Conservation (phyloP, 2,888 invertebrate species). For the Campopleginae sp. region DNA sequence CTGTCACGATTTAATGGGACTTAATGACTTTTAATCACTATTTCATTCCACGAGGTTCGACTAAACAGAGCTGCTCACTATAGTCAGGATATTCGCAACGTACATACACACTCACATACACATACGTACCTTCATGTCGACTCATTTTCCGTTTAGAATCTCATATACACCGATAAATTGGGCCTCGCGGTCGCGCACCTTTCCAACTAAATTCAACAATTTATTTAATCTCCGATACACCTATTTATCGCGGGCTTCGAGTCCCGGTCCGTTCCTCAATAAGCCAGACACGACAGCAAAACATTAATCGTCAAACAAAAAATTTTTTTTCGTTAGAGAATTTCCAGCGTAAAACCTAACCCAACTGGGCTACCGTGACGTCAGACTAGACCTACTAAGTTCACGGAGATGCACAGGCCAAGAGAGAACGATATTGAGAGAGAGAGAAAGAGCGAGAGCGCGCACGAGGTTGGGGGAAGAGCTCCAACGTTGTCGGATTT, state of each 20-base stretch:
- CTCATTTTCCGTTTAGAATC: constrained; percentile 89
- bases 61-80: constrained; percentile 50
- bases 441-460: constrained; percentile 24
- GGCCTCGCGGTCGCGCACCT: constrained; percentile 76
- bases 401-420: constrained; percentile 70
- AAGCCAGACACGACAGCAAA: constrained; percentile 86
- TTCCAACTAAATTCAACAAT: constrained; percentile 62
- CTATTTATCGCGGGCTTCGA: constrained; percentile 23
- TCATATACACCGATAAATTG: constrained; percentile 83
- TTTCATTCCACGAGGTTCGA: constrained; percentile 60
- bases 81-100: constrained; percentile 76
- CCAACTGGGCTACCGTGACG: constrained; percentile 88
- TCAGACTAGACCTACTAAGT: constrained; percentile 79
- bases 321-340: constrained; percentile 87
- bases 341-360: constrained; percentile 89
- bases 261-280: constrained; percentile 84
- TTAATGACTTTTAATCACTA: constrained; percentile 16
- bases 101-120: constrained; percentile 45
- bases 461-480: constrained; percentile 46
- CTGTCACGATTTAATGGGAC: constrained; percentile 11
- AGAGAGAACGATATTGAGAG: constrained; percentile 23
- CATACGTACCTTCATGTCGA: constrained; percentile 96
- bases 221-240: constrained; percentile 39
- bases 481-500: constrained; percentile 56
- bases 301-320: constrained; percentile 88